Base-by-base conservation (phyloP, 2,797 vertebrate genomes). In the Pangasius krempfi region DNA sequence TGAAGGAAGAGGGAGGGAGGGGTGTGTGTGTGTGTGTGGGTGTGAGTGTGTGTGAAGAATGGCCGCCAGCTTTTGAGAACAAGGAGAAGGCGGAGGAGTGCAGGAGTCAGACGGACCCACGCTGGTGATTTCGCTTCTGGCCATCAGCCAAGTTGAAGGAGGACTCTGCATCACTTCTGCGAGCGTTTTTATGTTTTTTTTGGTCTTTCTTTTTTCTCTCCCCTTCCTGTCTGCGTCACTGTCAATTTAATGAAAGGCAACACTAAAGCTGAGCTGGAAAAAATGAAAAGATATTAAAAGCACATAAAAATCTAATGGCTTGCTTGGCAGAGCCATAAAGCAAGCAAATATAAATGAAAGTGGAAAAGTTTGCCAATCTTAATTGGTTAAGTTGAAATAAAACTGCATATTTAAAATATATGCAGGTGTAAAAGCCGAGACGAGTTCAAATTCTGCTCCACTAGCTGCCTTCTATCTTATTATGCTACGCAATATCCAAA, bases 131-230 rank as follows among this genome's bases (percentile, higher is more conserved):
- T 89, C 73, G 54, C 12, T 82, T 44, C 80, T 82, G 37, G 37
- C 58, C 25, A 82, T 82, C 80, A 86, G 68, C 56, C 52, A 86
- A 91, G 88, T 85, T 87, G 25, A 83, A 64, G 76, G 58, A 75
- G 84, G 66, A 87, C 56, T 87, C n/a, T 86, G 20, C 13, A 44
- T 54, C 86, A 37, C 50, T 75, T 54, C 30, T 87, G 76, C 33
- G 70, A 64, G 58, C 50, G 40, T 56, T 80, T 84, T 80, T 75
- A 84, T 66, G 73, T 58, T 72, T 70, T 68, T 44, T 78, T 54
- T 22, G 22, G 6, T 14, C 9, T 40, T 75, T 44, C 33, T 73
- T 52, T 62, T 47, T 76, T n/a, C 40, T 50, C n/a, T 79, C 30
- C 0, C 12, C 13, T 27, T 62, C 56, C 73, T 76, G 87, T 33